Evolutionary conservation across 1,140 invertebrate species (phyloP).

Genomic region (Formica selysi): DNA sequence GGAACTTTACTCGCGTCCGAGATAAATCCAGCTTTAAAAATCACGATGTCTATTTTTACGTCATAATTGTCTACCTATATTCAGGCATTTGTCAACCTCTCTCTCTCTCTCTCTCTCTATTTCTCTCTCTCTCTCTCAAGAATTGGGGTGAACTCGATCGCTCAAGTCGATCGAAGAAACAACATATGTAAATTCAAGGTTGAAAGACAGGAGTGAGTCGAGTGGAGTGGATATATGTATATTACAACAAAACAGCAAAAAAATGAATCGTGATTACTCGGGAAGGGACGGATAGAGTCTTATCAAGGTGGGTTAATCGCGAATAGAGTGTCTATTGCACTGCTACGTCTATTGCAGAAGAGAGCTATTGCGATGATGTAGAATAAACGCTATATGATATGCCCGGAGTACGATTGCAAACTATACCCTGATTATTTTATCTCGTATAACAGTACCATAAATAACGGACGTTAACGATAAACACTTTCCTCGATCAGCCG

Average conservation of each 20-base stretch:
- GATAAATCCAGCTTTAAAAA: slow-evolving; percentile 64
- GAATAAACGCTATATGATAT: slow-evolving; percentile 42
- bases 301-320: slow-evolving; percentile 35
- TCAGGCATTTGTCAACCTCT: slow-evolving; percentile 36
- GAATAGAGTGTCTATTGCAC: slow-evolving; percentile 65
- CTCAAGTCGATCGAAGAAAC: slow-evolving; percentile 29
- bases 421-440: slow-evolving; percentile 55
- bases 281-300: slow-evolving; percentile 52
- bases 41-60: slow-evolving; percentile 57
- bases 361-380: slow-evolving; percentile 1
- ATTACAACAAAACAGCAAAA: slow-evolving; percentile 28
- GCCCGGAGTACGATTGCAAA: slow-evolving; percentile 56
- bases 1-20: slow-evolving; percentile 17
- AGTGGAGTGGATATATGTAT: slow-evolving; percentile 39
- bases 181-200: slow-evolving; percentile 44
- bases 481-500: slow-evolving; percentile 7
- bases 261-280: slow-evolving; percentile 33
- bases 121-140: neutral
- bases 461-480: neutral
- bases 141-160: slow-evolving; percentile 51
- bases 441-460: slow-evolving; percentile 5
- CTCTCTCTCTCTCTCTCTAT: neutral
- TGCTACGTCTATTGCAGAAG: slow-evolving; percentile 51
- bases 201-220: slow-evolving; percentile 43
- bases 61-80: slow-evolving; percentile 54